Conservation (phyloP, 2,888 invertebrate species). For the Apodemia mormo region DNA sequence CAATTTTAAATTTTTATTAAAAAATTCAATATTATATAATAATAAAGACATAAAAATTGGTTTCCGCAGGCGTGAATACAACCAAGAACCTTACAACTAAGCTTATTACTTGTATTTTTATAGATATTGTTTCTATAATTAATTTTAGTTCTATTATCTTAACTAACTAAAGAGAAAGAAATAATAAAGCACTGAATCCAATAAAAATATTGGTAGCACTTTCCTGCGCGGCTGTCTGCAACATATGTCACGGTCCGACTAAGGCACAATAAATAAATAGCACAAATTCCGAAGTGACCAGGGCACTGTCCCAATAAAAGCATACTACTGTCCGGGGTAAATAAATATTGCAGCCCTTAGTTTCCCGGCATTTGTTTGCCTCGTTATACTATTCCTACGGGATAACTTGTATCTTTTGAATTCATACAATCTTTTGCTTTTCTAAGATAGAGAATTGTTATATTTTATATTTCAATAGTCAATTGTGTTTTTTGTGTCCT, state of each 20-base stretch:
- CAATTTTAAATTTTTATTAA: no score
- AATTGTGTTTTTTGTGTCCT: neutral
- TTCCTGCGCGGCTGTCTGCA: constrained; percentile 45
- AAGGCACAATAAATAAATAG: constrained; percentile 79
- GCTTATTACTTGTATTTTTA: no score
- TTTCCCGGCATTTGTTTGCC: constrained; percentile 42
- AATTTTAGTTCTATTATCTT: no score
- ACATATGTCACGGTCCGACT: constrained; percentile 68
- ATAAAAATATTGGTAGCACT: constrained; percentile 42
- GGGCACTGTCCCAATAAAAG: constrained; percentile 71
- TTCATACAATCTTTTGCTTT: constrained; percentile 12
- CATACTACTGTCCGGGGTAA: constrained; percentile 56
- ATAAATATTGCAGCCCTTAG: constrained; percentile 64
- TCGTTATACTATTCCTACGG: constrained; percentile 32
- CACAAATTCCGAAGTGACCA: constrained; percentile 79
- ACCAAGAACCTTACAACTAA: no score
- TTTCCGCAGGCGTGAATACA: no score
- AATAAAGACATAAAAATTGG: no score
- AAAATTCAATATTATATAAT: no score
- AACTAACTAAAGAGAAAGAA: no score
- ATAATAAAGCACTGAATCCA: neutral
- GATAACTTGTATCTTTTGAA: constrained; percentile 27
- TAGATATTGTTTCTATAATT: no score
- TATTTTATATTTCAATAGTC: neutral
- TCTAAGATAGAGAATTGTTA: neutral